phyloP scores from a whole-genome alignment of 1,140 invertebrate species.

The Ceratosolen fusciceps region DNA sequence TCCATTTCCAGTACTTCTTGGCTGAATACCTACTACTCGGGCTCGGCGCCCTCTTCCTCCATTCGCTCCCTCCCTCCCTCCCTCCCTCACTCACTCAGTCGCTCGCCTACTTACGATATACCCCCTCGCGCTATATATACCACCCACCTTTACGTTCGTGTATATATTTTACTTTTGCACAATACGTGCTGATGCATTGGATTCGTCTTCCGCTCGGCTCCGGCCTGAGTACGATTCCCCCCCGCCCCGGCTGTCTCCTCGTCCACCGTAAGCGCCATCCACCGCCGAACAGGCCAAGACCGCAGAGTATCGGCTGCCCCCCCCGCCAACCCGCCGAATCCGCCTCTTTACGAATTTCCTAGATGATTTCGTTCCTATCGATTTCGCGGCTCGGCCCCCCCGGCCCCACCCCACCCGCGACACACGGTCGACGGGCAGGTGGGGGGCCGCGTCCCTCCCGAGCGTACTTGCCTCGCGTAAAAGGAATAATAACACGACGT shows the following conservation, averaged over 20 bases:
- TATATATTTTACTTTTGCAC: slow-evolving; percentile 47
- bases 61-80: no score
- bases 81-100: slow-evolving; percentile 40
- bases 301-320: slow-evolving; percentile 15
- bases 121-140: slow-evolving; percentile 33
- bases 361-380: slow-evolving; percentile 29
- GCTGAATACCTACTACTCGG: slow-evolving; percentile 50
- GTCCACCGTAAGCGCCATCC: no score
- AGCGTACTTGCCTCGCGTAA: no score
- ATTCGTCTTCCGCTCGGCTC: slow-evolving; percentile 43
- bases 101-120: no score
- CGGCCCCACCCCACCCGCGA: no score
- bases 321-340: neutral
- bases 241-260: neutral
- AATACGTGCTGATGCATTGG: slow-evolving; percentile 49
- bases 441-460: no score
- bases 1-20: slow-evolving; percentile 70
- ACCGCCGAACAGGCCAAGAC: no score
- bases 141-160: slow-evolving; percentile 36
- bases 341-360: slow-evolving; percentile 36
- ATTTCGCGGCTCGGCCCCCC: neutral
- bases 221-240: neutral
- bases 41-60: slow-evolving; percentile 22
- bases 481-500: no score
- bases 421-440: no score